Base-by-base conservation (phyloP, 2,797 vertebrate genomes). In the Sparus aurata region DNA sequence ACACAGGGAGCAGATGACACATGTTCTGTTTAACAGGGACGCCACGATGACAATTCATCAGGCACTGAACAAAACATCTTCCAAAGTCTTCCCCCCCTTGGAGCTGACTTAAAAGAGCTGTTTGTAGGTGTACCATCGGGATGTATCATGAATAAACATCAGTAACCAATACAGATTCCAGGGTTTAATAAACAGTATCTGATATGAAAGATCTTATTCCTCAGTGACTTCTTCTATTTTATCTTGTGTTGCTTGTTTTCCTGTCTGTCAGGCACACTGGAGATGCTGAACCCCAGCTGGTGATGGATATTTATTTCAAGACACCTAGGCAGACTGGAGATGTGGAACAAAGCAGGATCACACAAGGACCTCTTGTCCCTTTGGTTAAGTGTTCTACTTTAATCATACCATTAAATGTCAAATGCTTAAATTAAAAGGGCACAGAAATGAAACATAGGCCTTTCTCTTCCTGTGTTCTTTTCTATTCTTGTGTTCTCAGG, bases 71-170 rank as follows among this genome's bases (percentile, higher is more conserved):
- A 57, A 49, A 65, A 58, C 50, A 46, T 12, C 64, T 62, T 53
- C 16, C 20, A 17, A 63, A 46, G 50, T 11, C 55, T 45, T 4
- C 3, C 47, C 11, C 7, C 47, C 20, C 1, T 13, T 20, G 38
- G 13, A 10, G 12, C 0, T 4, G n/a, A 12, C 50, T 45, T 46
- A 45, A 46, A 58, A 47, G 70, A 54, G 50, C 25, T 73, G 41
- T 52, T 50, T 49, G 38, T 13, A 6, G 12, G 58, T 63, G 13
- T 17, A 27, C 12, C 30, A 50, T n/a, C 7, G 22, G 30, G 53
- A 12, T 52, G 10, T 27, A n/a, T 77, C 59, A 17, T 64, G 30
- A 72, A 72, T 52, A 65, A 53, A 66, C 61, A 72, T 66, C 45
- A 64, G 10, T 52, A 64, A 43, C 10, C 18, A 58, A 30, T 18